Conservation (phyloP, 2,797 vertebrate genomes). For the Borostomias antarcticus region DNA sequence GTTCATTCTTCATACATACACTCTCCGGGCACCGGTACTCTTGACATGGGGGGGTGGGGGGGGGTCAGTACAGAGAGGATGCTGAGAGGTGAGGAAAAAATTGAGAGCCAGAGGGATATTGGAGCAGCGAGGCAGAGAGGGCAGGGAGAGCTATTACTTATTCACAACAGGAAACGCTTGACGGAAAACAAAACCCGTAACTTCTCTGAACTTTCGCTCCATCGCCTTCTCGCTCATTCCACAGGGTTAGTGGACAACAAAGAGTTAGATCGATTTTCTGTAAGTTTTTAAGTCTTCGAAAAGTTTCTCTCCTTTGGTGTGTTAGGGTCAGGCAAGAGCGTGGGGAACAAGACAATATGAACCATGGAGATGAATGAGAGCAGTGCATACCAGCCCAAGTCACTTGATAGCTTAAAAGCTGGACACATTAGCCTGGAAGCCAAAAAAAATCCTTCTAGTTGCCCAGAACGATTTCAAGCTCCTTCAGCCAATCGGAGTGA, state of each 20-base stretch:
- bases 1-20: slow-evolving; percentile 35
- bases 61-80: no score
- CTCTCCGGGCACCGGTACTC: no score
- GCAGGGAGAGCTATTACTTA: slow-evolving; percentile 5
- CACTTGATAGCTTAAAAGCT: no score
- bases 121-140: background rate
- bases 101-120: background rate
- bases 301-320: background rate
- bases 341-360: no score
- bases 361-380: no score
- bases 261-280: background rate
- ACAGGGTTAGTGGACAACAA: background rate
- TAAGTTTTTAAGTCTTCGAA: background rate
- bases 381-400: no score
- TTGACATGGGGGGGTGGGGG: background rate
- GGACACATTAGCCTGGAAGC: no score
- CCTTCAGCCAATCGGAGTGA: no score
- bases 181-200: slow-evolving; percentile 6
- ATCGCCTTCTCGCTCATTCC: no score
- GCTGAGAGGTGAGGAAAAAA: background rate
- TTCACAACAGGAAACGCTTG: background rate
- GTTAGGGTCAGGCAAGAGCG: background rate
- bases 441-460: no score
- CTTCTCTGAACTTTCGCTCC: background rate
- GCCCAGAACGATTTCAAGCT: no score